Evolutionary conservation across 2,797 vertebrate species (phyloP), one percentile per base, ranked within the genome.

Genomic region (Synaphobranchus kaupii): DNA sequence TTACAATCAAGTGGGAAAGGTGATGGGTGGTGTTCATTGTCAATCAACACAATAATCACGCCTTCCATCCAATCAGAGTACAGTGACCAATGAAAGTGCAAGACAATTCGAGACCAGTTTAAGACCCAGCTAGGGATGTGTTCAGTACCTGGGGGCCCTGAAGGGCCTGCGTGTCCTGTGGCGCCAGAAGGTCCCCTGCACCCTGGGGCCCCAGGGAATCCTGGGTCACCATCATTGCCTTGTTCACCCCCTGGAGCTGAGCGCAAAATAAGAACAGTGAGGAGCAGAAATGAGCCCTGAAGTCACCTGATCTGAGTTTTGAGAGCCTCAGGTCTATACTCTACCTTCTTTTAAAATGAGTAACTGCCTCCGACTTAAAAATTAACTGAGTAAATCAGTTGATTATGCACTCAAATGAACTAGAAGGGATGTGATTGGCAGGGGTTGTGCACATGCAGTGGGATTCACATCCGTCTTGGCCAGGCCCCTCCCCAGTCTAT

Each of bases 101-200:
- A 50, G 78, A 13, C 47, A 50, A 47, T 81, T 34, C 20, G 73
- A 22, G 68, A 73, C 31, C 31, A 12, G 34, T 25, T 48, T 22
- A 63, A 6, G n/a, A 68, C 4, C n/a, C 44, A 52, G 48, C 8
- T 17, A 28, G 31, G 39, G 52, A 22, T 71, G 52, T 54, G 47
- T 84, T 71, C 44, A 54, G 76, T 83, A 94, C 94, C 94, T 92
- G 82, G 0, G 86, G 68, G 66, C 63, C 95, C 95, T 0, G 0
- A 63, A 1, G 39, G 39, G 39, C 94, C 95, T 2, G 0, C 34
- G 1, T 47, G 1, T 1, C 95, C 95, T 60, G 5, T 63, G 71
- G 91, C 89, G 73, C 95, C 95, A 86, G 91, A 94, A n/a, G 86
- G 91, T 12, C 94, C 95, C 73, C 76, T 94, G 54, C 68, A 84